Base-by-base conservation (phyloP, 2,113 vertebrate species). In the Excalfactoria chinensis region DNA sequence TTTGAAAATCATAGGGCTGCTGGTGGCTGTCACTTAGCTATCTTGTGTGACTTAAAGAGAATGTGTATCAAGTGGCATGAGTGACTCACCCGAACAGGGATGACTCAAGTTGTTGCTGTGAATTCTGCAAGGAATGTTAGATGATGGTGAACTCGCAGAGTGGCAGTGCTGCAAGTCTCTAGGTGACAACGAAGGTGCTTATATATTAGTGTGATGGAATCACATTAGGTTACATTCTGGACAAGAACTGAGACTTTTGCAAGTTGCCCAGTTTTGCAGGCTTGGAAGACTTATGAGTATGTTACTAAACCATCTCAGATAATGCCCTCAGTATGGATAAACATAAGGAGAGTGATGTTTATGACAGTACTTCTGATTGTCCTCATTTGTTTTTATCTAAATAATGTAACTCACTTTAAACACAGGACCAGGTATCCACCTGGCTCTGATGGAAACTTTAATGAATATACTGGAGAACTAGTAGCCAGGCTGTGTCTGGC, bases 21-120 rank as follows among this genome's bases (percentile, higher is more conserved):
- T 93, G 59, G 80, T 89, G 78, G 63, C 74, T 96, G 95, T 89
- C 93, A 82, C 69, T 96, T 72, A 78, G 64, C 84, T 89, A 86
- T 93, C 95, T 88, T 93, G 46, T 91, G 79, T 84, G 94, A 88
- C 85, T 95, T 96, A 71, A 83, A 93, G 78, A 74, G 73, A 67
- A 86, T 59, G 12, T 80, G 32, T 86, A 81, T 81, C 28, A 49
- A 96, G 90, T 92, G 84, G 88, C 90, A 92, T 60, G 70, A 91
- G 60, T 97, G 96, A 97, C 91, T 97, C 96, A 97, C 92, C 11
- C 2, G 78, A 94, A 94, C 84, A 70, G 49, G 4, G 35, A 86
- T 97, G 97, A 97, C 78, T 97, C 96, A 97, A 95, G 73, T 88
- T 81, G 73, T 88, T 94, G 89, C 93, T 93, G 44, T 93, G 88